These are phyloP conservation scores for Tiphia femorata DNA, from an alignment of 2,888 invertebrate genomes.

Conservation along the genomic window DNA sequence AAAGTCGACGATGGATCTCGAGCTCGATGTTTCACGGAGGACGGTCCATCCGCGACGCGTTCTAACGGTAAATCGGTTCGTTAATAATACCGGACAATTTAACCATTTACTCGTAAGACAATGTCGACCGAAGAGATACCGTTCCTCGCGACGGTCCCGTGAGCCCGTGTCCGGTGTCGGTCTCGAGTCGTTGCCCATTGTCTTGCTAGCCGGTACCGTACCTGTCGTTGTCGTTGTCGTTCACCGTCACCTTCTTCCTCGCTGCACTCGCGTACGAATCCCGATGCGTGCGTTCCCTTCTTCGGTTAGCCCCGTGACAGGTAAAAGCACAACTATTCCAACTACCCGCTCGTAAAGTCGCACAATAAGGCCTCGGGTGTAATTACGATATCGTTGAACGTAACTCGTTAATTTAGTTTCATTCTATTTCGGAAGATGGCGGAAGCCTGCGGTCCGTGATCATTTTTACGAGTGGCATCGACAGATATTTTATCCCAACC, in stretches of 20 bases:
- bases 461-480: no score
- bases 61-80: conserved; percentile 42
- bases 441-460: no score
- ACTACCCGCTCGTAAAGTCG: no score
- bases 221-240: conserved; percentile 25
- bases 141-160: conserved; percentile 58
- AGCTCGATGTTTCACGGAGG: not conserved
- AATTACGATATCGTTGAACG: no score
- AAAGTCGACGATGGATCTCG: not conserved
- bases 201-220: conserved; percentile 32
- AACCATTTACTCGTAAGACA: conserved; percentile 39
- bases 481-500: no score
- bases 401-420: no score
- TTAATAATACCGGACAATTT: conserved; percentile 53
- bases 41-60: not conserved
- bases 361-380: no score
- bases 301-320: not conserved
- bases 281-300: not conserved
- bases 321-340: not conserved
- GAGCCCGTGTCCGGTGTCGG: conserved; percentile 60
- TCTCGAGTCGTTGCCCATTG: conserved; percentile 50
- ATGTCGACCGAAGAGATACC: conserved; percentile 50
- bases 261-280: conserved; percentile 14
- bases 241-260: conserved; percentile 32
- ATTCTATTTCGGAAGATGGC: no score